Base-by-base conservation (phyloP, 1,140 invertebrate species). In the Leptinotarsa texana region DNA sequence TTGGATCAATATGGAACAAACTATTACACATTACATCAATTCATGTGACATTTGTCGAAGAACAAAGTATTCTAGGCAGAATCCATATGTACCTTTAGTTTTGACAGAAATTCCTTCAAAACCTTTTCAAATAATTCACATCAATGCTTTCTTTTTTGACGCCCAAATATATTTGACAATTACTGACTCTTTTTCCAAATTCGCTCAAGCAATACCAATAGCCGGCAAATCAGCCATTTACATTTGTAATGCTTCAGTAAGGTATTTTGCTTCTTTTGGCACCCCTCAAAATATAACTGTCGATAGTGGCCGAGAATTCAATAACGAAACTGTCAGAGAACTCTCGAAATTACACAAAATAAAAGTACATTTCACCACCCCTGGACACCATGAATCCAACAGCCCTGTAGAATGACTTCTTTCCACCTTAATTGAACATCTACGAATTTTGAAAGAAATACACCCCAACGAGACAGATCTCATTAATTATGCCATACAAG, bases 401-500 rank as follows among this genome's bases (percentile, higher is more conserved):
- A 42, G 42, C 74, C 51, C 22, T 22, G 22, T 22, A 22, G 22
- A 22, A 22, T 1, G 22, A 22, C 42, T 78, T 33, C 69, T 77
- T 57, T 77, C 72, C n/a, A 77, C 75, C 11, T 63, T 77, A 13
- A 70, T 76, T 3, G 77, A 77, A 73, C 75, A 78, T 71, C 13
- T 69, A 21, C 15, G 42, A 69, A 48, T 69, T 49, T 49, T 69
- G 42, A 48, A 13, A 57, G 42, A 69, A 51, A 18, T 21, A 13
- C 49, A 69, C 21, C 48, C 68, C 13, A 63, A 69, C 42, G 66
- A 69, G 22, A 51, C 24, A 63, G 18, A 33, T 18, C 24, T 69
- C 17, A 80, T 80, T 73, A 72, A 73, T 63, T 76, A 76, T 18
- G 74, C 77, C 6, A 42, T 78, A 15, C 74, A 76, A 69, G 76